phyloP scores from a whole-genome alignment of 2,113 vertebrate genomes.

The Ailurus styani region DNA sequence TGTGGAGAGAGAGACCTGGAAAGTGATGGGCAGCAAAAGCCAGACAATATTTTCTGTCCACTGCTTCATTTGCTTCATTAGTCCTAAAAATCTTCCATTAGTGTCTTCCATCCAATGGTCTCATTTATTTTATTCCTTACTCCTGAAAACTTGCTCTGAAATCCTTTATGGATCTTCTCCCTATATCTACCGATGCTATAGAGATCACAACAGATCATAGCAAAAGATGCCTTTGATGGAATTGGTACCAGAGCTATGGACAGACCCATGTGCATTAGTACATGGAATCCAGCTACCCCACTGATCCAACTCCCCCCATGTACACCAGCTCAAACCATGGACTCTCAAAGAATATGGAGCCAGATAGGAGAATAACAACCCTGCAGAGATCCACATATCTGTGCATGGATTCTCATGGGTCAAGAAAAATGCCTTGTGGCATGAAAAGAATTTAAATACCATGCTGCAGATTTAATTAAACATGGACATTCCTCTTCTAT shows the following conservation, averaged over 20 bases:
- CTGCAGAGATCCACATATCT: neutral
- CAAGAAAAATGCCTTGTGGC: neutral
- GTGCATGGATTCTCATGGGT: neutral
- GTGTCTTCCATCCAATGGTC: neutral
- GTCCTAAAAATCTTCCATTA: neutral
- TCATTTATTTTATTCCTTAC: neutral
- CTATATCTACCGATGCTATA: neutral
- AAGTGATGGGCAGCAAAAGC: conserved; percentile 4
- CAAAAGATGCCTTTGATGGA: neutral
- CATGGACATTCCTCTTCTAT: neutral
- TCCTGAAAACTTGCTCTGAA: neutral
- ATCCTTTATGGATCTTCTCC: neutral
- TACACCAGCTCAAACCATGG: neutral
- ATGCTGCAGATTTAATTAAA: neutral
- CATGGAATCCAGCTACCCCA: neutral
- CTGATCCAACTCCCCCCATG: neutral
- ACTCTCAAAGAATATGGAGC: neutral
- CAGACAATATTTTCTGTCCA: neutral
- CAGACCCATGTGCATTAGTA: neutral
- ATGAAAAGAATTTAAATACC: neutral
- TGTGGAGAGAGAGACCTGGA: neutral
- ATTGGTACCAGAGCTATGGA: neutral
- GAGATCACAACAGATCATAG: neutral
- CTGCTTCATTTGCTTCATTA: neutral
- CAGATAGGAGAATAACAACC: neutral